phyloP scores from a whole-genome alignment of 2,113 vertebrate genomes.

The Periophthalmus modestus region DNA sequence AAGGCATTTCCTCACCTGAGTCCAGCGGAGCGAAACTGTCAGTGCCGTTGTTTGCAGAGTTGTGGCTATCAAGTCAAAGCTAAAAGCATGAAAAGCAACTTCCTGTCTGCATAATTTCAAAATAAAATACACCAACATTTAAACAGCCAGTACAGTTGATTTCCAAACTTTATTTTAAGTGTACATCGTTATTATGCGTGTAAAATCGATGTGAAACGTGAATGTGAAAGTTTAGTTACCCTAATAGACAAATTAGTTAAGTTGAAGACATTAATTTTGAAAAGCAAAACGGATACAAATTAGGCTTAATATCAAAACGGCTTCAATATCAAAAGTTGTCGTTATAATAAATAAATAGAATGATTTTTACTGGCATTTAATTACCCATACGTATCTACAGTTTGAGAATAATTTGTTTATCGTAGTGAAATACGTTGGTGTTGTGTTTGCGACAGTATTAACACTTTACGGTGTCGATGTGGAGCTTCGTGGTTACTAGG shows the following conservation, averaged over 20 bases:
- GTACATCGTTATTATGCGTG: not conserved
- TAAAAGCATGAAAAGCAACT: not conserved
- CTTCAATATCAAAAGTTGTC: not conserved
- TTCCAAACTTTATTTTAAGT: not conserved
- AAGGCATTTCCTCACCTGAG: constrained; percentile 50
- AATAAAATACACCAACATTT: constrained; percentile 19
- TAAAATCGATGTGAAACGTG: not conserved
- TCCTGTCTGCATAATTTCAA: constrained; percentile 40
- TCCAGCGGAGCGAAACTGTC: constrained; percentile 39
- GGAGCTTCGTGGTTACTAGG: constrained; percentile 63
- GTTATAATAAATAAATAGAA: not conserved
- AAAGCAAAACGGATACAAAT: constrained; percentile 12
- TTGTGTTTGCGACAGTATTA: constrained; percentile 63
- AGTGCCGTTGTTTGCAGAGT: constrained; percentile 37
- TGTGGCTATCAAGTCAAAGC: constrained; percentile 28
- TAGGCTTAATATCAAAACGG: not conserved
- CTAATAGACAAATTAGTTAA: not conserved
- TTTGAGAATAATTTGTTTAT: not conserved
- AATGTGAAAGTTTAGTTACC: not conserved
- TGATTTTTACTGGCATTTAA: not conserved
- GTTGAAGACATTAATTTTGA: constrained; percentile 25
- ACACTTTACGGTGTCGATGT: constrained; percentile 78
- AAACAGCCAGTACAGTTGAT: not conserved
- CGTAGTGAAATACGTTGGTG: not conserved
- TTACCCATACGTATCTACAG: not conserved